phyloP scores from a whole-genome alignment of 2,888 invertebrate species.

The Troides aeacus region DNA sequence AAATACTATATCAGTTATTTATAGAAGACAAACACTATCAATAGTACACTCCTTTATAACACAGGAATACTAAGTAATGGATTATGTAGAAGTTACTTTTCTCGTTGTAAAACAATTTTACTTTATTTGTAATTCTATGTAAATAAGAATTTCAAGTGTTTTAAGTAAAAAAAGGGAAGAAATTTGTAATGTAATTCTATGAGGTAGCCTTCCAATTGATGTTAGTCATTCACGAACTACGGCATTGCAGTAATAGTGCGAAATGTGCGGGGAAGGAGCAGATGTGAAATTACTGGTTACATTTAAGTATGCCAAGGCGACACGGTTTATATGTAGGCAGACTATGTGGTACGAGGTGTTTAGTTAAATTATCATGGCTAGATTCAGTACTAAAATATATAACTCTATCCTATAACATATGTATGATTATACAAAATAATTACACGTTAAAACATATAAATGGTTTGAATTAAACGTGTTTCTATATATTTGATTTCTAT shows the following conservation, averaged over 20 bases:
- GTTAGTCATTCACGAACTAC: slow-evolving; percentile 20
- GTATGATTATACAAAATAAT: too few species aligned
- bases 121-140: not conserved
- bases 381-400: slow-evolving; percentile 1
- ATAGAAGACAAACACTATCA: too few species aligned
- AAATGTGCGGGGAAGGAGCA: slow-evolving; percentile 24
- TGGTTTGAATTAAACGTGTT: too few species aligned
- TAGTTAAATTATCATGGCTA: slow-evolving; percentile 18
- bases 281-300: slow-evolving; percentile 27
- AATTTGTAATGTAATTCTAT: not conserved
- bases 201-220: slow-evolving; percentile 9
- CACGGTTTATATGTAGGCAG: slow-evolving; percentile 22
- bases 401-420: not conserved
- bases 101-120: not conserved
- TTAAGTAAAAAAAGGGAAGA: not conserved
- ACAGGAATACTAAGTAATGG: too few species aligned
- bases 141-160: not conserved
- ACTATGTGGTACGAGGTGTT: slow-evolving; percentile 15
- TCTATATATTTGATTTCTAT: too few species aligned
- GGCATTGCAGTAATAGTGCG: slow-evolving; percentile 8
- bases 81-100: too few species aligned
- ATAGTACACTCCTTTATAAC: too few species aligned
- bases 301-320: slow-evolving; percentile 41
- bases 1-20: too few species aligned
- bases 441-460: too few species aligned